Evolutionary conservation across 2,113 vertebrate species (phyloP).

Genomic region (Sula dactylatra): DNA sequence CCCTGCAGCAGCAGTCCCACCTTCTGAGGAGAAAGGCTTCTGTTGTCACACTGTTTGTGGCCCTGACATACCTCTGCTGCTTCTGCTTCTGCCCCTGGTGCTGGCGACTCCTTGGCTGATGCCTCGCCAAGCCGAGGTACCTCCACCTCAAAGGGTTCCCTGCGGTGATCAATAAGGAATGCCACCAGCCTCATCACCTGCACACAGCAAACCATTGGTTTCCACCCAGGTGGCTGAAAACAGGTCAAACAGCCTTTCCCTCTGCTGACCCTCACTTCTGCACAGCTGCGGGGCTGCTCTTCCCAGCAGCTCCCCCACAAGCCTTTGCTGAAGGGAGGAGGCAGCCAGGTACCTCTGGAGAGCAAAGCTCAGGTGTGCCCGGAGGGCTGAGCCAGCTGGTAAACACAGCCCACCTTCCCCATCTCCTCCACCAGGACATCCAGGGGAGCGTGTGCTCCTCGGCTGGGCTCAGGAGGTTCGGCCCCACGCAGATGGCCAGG

Average conservation of each 20-base stretch:
- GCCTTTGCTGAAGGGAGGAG: not conserved
- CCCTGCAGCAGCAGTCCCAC: too few species aligned
- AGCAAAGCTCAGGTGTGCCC: not conserved
- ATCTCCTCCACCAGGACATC: not conserved
- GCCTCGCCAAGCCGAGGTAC: slow-evolving; percentile 63
- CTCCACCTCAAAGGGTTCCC: slow-evolving; percentile 80
- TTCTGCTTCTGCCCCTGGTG: too few species aligned
- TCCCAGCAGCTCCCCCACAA: too few species aligned
- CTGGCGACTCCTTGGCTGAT: too few species aligned
- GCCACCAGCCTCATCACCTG: slow-evolving; percentile 78
- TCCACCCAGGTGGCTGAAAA: not conserved
- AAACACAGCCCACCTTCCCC: slow-evolving; percentile 48
- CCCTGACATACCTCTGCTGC: too few species aligned
- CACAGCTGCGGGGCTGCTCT: not conserved
- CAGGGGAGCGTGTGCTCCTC: not conserved
- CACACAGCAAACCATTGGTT: not conserved
- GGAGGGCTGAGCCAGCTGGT: accelerated
- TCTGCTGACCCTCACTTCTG: not conserved
- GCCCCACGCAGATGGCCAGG: slow-evolving; percentile 81
- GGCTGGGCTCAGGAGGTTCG: slow-evolving; percentile 76
- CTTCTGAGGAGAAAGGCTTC: too few species aligned
- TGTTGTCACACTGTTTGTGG: too few species aligned
- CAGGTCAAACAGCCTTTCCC: not conserved
- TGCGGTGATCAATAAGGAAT: slow-evolving; percentile 81
- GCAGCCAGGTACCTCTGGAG: not conserved